Percentiles rank a stretch among this genome's conserved stretches.
Conservation (phyloP, 2,113 vertebrate genomes). For the Archilochus colubris region DNA sequence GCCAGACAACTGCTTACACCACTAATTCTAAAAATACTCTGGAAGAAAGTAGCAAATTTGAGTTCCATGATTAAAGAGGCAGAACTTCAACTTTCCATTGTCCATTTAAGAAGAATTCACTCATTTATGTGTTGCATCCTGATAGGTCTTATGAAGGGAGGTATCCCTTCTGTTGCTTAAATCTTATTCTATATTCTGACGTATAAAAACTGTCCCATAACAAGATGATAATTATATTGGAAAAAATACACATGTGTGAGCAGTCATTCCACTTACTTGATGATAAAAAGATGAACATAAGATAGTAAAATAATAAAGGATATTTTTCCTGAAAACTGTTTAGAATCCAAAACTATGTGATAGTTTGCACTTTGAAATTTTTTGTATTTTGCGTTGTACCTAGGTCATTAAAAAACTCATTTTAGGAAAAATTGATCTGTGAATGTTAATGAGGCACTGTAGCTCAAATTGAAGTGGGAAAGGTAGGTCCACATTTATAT, state of each 20-base stretch:
- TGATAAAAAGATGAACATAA: neutral
- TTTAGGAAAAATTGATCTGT: neutral
- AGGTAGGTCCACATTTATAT: neutral
- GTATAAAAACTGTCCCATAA: neutral
- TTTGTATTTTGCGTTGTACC: neutral
- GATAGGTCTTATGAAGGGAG: neutral
- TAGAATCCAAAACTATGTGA: neutral
- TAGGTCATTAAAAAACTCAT: neutral
- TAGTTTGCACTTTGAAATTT: neutral
- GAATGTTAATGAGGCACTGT: neutral
- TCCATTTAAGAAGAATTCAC: neutral
- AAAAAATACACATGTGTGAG: neutral
- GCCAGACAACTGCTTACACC: neutral
- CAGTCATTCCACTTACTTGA: neutral
- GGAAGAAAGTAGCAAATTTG: neutral
- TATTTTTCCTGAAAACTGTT: neutral
- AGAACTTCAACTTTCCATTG: neutral
- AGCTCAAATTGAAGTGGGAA: neutral
- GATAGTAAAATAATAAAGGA: neutral
- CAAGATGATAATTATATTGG: neutral
- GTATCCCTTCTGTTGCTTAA: neutral
- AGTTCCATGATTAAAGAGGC: neutral
- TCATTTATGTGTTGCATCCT: neutral
- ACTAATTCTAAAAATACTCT: neutral
- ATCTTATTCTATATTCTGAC: neutral